These are phyloP conservation scores for Rhombomys opimus DNA, from an alignment of 2,113 vertebrate genomes.

Conservation along the genomic window DNA sequence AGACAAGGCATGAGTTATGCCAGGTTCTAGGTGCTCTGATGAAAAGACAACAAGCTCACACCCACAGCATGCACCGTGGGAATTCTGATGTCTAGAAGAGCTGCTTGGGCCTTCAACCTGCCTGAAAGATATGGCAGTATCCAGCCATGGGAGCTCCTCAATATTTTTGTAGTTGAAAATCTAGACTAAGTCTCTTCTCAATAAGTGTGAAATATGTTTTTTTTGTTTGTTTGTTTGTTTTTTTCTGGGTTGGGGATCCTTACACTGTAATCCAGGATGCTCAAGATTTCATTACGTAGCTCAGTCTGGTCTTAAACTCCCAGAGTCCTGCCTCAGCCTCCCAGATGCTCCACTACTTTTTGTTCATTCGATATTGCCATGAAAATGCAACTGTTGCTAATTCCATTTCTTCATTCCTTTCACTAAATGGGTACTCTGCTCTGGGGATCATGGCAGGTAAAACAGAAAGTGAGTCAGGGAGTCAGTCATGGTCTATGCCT, in stretches of 20 bases:
- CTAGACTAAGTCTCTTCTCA: constrained; percentile 8
- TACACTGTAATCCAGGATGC: background rate
- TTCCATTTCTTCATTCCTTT: constrained; percentile 27
- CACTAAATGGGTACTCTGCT: background rate
- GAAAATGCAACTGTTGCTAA: constrained; percentile 42
- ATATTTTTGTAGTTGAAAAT: constrained; percentile 42
- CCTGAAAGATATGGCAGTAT: constrained; percentile 42
- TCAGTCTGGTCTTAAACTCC: background rate
- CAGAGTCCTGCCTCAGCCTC: background rate
- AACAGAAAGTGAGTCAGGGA: constrained; percentile 28
- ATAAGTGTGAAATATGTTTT: background rate
- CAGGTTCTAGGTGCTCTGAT: constrained; percentile 66
- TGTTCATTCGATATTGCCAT: constrained; percentile 35
- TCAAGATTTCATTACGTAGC: background rate
- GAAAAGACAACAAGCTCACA: constrained; percentile 60
- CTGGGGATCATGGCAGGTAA: background rate
- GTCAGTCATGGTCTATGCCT: background rate
- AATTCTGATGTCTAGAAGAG: constrained; percentile 27
- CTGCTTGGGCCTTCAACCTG: background rate
- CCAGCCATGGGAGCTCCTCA: constrained; percentile 31
- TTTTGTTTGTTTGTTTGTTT: background rate
- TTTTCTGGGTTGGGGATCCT: background rate
- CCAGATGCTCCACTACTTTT: background rate
- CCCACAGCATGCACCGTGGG: constrained; percentile 32
- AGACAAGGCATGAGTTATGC: constrained; percentile 69